Evolutionary conservation across 1,140 invertebrate genomes (phyloP).

Genomic region (Drosophila sucinea): DNA sequence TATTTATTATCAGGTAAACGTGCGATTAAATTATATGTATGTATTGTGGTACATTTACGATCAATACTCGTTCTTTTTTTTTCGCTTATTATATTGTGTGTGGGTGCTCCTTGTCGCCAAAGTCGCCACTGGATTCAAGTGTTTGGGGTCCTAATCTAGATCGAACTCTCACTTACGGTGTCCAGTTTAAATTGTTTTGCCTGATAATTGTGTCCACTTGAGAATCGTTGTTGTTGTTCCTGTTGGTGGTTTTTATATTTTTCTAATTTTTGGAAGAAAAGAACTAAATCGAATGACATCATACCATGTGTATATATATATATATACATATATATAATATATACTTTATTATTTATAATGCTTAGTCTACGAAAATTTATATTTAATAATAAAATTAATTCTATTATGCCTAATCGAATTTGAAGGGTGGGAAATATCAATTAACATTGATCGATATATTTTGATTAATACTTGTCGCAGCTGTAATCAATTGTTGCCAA

Average conservation of each 20-base stretch:
- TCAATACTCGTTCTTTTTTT: not conserved
- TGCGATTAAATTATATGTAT: conserved; percentile 9
- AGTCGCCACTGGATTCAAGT: conserved; percentile 48
- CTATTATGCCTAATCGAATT: no score
- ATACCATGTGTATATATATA: not conserved
- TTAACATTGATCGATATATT: no score
- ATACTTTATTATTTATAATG: not conserved
- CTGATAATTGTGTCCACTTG: conserved; percentile 34
- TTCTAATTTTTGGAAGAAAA: not conserved
- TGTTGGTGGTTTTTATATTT: no score
- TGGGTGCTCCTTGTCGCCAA: conserved; percentile 27
- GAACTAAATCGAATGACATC: conserved; percentile 18
- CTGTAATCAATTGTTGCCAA: no score
- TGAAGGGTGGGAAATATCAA: no score
- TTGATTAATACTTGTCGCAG: no score
- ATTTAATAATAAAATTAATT: no score
- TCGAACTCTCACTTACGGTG: conserved; percentile 60
- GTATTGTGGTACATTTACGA: not conserved
- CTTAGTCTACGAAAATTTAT: no score
- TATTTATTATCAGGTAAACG: conserved; percentile 12
- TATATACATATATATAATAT: not conserved
- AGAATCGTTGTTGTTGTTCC: not conserved
- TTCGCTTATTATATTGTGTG: not conserved
- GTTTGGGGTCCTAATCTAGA: conserved; percentile 46
- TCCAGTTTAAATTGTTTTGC: conserved; percentile 33